These are phyloP conservation scores for Australoheros facetus DNA, from an alignment of 2,797 vertebrate species.

Conservation along the genomic window DNA sequence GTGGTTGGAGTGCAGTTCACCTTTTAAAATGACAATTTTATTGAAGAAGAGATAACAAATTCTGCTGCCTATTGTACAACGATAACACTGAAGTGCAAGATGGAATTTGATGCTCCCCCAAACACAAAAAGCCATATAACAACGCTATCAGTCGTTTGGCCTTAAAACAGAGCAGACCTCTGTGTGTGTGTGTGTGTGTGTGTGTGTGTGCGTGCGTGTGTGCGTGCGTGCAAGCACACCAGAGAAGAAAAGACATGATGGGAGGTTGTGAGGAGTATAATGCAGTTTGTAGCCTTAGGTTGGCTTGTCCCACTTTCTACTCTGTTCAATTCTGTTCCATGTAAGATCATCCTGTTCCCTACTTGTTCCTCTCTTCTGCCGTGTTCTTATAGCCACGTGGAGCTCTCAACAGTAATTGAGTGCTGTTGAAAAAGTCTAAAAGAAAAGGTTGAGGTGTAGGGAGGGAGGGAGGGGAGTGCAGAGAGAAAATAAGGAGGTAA, in stretches of 20 bases:
- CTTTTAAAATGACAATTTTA: not conserved
- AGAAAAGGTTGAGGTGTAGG: constrained; percentile 12
- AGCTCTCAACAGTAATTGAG: constrained; percentile 51
- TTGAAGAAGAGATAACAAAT: not conserved
- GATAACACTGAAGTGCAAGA: constrained; percentile 9
- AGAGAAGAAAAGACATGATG: constrained; percentile 27
- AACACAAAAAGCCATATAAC: constrained; percentile 8
- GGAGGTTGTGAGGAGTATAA: constrained; percentile 51
- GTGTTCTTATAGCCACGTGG: constrained; percentile 31
- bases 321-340: constrained; percentile 33
- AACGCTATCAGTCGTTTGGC: constrained; percentile 24
- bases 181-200: constrained; percentile 2
- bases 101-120: not conserved
- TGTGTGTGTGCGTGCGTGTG: not conserved
- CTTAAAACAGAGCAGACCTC: constrained; percentile 32
- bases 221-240: not conserved
- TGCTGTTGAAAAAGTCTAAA: constrained; percentile 47
- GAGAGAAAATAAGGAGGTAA: constrained; percentile 11
- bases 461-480: too few relatives aligned
- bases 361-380: constrained; percentile 35
- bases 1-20: not conserved
- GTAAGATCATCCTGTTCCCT: constrained; percentile 57
- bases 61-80: not conserved
- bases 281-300: constrained; percentile 62
- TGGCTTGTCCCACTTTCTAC: constrained; percentile 47